Evolutionary conservation across 1,140 invertebrate genomes (phyloP), one percentile per base, ranked within the genome.

Genomic region (Calliopsis andreniformis): DNA sequence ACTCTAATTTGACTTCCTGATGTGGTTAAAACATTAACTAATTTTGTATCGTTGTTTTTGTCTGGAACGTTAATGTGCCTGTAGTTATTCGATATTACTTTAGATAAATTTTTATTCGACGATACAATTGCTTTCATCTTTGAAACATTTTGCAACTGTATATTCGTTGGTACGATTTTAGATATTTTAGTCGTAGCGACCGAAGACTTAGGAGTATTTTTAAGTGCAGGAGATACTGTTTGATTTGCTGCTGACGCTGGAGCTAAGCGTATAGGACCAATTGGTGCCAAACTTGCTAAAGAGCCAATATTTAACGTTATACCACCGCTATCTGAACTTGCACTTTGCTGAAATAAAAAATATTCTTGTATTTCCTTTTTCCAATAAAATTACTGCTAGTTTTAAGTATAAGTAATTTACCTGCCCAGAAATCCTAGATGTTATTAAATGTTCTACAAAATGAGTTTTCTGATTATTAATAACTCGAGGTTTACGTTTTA

Each of bases 231-330:
- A 25, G 63, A 62, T 2, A 49, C 20, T 20, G 35, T 10, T 76
- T 86, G 81, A 73, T 25, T 45, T 5, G 79, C 71, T 18, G 87
- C 71, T 18, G 87, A 73, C 14, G 82, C 78, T 0, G 89, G 88
- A 39, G 85, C 84, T 35, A 93, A 83, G 76, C 89, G 88, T 59
- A 93, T 90, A 12, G 91, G 91, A 7, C 92, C 92, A 30, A 91
- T 87, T 0, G 92, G 90, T 4, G 89, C 87, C 35, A 93, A 67
- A 82, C 92, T 92, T 5, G 92, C 92, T 14, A 93, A 66, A 0
- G 92, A 92, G 18, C 92, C 92, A 23, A 93, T 92, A 58, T 93
- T 92, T n/a, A 93, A 78, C 0, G 92, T 93, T 67, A 93, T 92
- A 25, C 92, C 91, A 20, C 90, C 89, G 32, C 84, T 79, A 10